Evolutionary conservation across 2,797 vertebrate species (phyloP), one percentile per base, ranked within the genome.

Genomic region (Liparis tanakae): DNA sequence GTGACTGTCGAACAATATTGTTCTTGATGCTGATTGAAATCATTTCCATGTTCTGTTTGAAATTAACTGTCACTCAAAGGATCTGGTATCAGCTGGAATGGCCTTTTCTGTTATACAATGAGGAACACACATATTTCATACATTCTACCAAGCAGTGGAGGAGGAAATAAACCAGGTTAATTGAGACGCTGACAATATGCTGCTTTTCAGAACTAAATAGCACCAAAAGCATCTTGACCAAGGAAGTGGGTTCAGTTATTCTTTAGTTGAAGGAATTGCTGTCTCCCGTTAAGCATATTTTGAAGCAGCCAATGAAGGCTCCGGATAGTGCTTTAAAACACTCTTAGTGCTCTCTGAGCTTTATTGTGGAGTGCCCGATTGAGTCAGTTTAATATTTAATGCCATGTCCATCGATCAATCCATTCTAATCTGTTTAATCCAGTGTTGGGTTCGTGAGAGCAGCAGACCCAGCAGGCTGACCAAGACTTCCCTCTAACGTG

Each of bases 141-240:
- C 15, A 46, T 46, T 46, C 17, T 46, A 46, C 44, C 44, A 41
- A 41, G 10, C 12, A 41, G 39, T 41, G 39, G 12, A 41, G 39
- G 39, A 41, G 3, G 13, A 41, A 8, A 41, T 41, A 41, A 41
- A 41, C 39, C 12, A 13, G 39, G 10, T 70, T 71, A 66, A 77
- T 44, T 63, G 46, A 78, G 62, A 77, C 76, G 64, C 60, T 69
- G 69, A 71, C 59, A 66, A 74, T 64, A 78, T 77, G 63, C 12
- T 53, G 65, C 59, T 53, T 81, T 78, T 72, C n/a, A 72, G 39
- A 78, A 46, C 41, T 57, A 43, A 77, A 71, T 55, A 39, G 39
- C 39, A 64, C 36, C 76, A 68, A 63, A 72, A 79, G 65, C 41
- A 79, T 55, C 46, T 67, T 76, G 54, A 69, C 17, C 2, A 57